These are phyloP conservation scores for Ophion slaviceki DNA, from an alignment of 2,888 invertebrate genomes.

Conservation along the genomic window DNA sequence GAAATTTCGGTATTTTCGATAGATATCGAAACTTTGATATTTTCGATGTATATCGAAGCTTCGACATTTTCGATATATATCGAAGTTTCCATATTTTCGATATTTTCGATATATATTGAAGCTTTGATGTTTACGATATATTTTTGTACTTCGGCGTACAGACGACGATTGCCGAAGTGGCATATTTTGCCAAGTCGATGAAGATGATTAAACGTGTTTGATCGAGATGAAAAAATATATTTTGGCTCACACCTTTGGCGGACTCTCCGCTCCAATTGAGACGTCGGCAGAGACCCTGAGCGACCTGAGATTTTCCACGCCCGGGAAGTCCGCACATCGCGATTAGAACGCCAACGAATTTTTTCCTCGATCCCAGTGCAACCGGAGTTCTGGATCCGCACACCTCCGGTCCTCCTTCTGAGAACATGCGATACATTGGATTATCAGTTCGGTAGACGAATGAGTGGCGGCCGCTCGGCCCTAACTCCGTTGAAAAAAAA, in stretches of 20 bases:
- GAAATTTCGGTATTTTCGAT: too few relatives aligned
- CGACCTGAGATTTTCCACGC: conserved; percentile 95
- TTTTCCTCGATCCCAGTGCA: conserved; percentile 82
- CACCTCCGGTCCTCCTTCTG: conserved; percentile 84
- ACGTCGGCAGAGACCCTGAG: conserved; percentile 93
- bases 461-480: too few relatives aligned
- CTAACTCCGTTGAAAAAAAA: too few relatives aligned
- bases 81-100: too few relatives aligned
- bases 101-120: not conserved
- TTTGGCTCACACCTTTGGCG: conserved; percentile 88
- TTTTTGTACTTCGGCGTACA: too few relatives aligned
- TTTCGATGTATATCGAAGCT: not conserved
- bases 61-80: too few relatives aligned
- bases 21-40: not conserved
- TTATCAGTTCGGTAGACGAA: not conserved
- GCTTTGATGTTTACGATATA: not conserved
- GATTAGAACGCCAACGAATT: conserved; percentile 90
- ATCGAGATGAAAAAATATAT: too few relatives aligned
- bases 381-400: conserved; percentile 84
- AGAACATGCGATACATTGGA: conserved; percentile 69
- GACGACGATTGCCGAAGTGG: too few relatives aligned
- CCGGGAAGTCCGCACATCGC: conserved; percentile 96
- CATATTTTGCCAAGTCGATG: not conserved
- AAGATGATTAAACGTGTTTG: not conserved
- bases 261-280: conserved; percentile 96